These are phyloP conservation scores for Drosophila nigritarsus DNA, from an alignment of 2,888 invertebrate species.

Conservation along the genomic window DNA sequence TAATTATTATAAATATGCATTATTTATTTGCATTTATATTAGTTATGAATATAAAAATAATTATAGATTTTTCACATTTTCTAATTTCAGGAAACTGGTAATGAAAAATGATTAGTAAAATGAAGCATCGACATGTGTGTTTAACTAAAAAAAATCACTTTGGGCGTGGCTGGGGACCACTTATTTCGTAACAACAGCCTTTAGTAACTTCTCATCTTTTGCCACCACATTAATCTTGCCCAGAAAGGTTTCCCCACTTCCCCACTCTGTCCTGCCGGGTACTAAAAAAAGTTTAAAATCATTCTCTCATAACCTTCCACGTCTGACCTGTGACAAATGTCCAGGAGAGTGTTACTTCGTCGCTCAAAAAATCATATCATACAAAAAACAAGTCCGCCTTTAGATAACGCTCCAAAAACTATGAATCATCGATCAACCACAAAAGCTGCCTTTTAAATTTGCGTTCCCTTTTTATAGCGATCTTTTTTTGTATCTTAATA, in stretches of 20 bases:
- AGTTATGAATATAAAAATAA: background rate
- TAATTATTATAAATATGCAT: background rate
- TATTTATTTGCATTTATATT: background rate
- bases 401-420: background rate
- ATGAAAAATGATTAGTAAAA: background rate
- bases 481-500: background rate
- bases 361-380: background rate
- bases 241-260: background rate
- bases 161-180: fast-evolving
- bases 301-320: background rate
- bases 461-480: background rate
- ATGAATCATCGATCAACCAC: background rate
- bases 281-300: background rate
- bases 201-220: background rate
- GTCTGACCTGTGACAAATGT: background rate
- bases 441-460: background rate
- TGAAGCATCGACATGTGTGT: background rate
- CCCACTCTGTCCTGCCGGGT: background rate
- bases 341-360: background rate
- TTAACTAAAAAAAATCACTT: background rate
- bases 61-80: background rate
- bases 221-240: background rate
- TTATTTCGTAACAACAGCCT: background rate
- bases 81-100: background rate
- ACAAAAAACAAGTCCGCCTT: no score